phyloP scores from a whole-genome alignment of 2,797 vertebrate genomes.

The Pseudopleuronectes americanus region DNA sequence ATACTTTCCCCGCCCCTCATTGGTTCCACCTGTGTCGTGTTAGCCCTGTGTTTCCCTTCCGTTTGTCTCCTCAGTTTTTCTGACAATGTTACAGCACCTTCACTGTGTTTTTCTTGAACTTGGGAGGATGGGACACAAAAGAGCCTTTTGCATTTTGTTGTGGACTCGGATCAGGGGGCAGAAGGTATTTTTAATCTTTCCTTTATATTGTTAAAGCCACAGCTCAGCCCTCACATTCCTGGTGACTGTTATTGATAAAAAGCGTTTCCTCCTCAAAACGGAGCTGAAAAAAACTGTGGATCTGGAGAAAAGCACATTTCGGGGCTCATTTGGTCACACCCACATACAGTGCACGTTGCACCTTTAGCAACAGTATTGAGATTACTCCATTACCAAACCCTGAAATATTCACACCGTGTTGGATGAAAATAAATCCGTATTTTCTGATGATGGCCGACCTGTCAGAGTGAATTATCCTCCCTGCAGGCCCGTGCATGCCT shows the following conservation, averaged over 20 bases:
- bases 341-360: background rate
- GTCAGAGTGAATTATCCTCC: conserved; percentile 50
- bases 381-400: conserved; percentile 25
- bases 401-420: conserved; percentile 55
- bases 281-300: conserved; percentile 3
- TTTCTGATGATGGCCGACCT: conserved; percentile 47
- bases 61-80: too few species aligned
- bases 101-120: too few species aligned
- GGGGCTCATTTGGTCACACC: conserved; percentile 30
- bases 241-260: conserved; percentile 23
- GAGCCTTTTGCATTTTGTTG: too few species aligned
- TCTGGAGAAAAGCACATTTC: conserved; percentile 19
- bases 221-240: background rate
- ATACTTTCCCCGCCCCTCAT: too few species aligned
- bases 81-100: too few species aligned
- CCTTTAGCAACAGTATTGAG: conserved; percentile 17
- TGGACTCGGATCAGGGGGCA: too few species aligned
- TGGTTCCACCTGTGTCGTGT: too few species aligned
- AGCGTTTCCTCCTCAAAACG: conserved; percentile 10
- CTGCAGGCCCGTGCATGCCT: conserved; percentile 25
- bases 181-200: too few species aligned
- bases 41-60: too few species aligned
- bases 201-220: conserved; percentile 8
- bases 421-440: conserved; percentile 54
- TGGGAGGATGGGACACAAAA: too few species aligned